Conservation (phyloP, 2,888 invertebrate species). For the Drosophila trichaetosa region DNA sequence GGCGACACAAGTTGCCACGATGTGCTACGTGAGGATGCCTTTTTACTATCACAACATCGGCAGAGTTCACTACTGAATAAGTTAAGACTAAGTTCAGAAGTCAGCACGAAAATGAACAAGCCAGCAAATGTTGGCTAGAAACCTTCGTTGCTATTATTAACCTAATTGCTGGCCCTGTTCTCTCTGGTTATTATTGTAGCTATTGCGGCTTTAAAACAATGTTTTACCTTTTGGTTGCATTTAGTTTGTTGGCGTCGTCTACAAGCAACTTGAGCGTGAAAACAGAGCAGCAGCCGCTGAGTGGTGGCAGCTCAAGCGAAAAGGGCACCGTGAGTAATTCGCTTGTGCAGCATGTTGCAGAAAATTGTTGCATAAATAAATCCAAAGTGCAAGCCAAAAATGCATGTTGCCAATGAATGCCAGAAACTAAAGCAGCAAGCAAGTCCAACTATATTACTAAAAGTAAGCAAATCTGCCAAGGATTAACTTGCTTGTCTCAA, state of each 20-base stretch:
- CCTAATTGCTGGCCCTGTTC: conserved; percentile 49
- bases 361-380: conserved; percentile 54
- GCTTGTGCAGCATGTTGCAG: conserved; percentile 18
- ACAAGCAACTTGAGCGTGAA: conserved; percentile 50
- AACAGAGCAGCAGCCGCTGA: conserved; percentile 32
- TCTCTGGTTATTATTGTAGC: conserved; percentile 18
- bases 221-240: conserved; percentile 65
- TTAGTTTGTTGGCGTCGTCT: conserved; percentile 49
- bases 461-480: conserved; percentile 14
- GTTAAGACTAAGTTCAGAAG: conserved; percentile 12
- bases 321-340: conserved; percentile 46
- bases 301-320: conserved; percentile 19
- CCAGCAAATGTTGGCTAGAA: conserved; percentile 26
- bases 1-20: background rate
- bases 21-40: background rate
- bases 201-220: conserved; percentile 58
- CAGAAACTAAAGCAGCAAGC: conserved; percentile 28
- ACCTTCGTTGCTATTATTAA: conserved; percentile 27
- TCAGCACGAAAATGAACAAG: conserved; percentile 12
- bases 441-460: background rate
- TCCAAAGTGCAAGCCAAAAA: conserved; percentile 44
- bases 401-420: conserved; percentile 18
- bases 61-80: background rate
- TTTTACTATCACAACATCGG: too few relatives aligned
- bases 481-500: conserved; percentile 31